Percentiles rank a stretch among this genome's conserved stretches.
Conservation (phyloP, 2,888 invertebrate species). For the Drosophila robusta region DNA sequence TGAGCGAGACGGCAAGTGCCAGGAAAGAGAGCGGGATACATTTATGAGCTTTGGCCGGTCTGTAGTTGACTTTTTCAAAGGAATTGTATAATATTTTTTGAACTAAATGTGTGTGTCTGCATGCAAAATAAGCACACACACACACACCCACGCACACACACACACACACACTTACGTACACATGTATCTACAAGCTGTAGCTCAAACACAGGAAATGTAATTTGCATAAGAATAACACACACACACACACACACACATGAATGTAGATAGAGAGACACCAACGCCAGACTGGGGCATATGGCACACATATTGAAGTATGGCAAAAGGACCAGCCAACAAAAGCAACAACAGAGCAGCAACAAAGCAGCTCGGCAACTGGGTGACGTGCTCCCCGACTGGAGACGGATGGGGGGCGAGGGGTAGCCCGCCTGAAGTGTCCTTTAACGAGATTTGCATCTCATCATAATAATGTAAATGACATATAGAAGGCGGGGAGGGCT, state of each 20-base stretch:
- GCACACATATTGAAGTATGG: slow-evolving; percentile 77
- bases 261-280: slow-evolving; percentile 30
- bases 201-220: slow-evolving; percentile 80
- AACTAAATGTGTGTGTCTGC: slow-evolving; percentile 62
- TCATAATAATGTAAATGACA: slow-evolving; percentile 78
- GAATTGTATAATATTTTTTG: slow-evolving; percentile 78
- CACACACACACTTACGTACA: slow-evolving; percentile 44
- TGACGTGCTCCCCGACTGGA: slow-evolving; percentile 26
- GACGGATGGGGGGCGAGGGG: slow-evolving; percentile 3
- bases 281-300: slow-evolving; percentile 62
- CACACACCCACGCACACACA: no score
- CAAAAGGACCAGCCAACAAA: slow-evolving; percentile 51
- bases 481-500: slow-evolving; percentile 32
- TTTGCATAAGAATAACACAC: slow-evolving; percentile 78
- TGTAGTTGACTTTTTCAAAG: slow-evolving; percentile 77
- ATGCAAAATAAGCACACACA: slow-evolving; percentile 67
- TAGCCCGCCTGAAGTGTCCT: slow-evolving; percentile 67
- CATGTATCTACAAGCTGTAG: slow-evolving; percentile 78
- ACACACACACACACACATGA: slow-evolving; percentile 31
- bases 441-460: slow-evolving; percentile 78
- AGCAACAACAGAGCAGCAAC: slow-evolving; percentile 35
- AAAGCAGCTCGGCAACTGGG: slow-evolving; percentile 23
- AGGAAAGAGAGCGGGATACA: slow-evolving; percentile 41
- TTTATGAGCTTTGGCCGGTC: slow-evolving; percentile 70
- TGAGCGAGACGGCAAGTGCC: background rate